A percentile compares a stretch with the other conserved stretches of the same genome.
phyloP scores from a whole-genome alignment of 2,113 vertebrate species.

The Laterallus jamaicensis region DNA sequence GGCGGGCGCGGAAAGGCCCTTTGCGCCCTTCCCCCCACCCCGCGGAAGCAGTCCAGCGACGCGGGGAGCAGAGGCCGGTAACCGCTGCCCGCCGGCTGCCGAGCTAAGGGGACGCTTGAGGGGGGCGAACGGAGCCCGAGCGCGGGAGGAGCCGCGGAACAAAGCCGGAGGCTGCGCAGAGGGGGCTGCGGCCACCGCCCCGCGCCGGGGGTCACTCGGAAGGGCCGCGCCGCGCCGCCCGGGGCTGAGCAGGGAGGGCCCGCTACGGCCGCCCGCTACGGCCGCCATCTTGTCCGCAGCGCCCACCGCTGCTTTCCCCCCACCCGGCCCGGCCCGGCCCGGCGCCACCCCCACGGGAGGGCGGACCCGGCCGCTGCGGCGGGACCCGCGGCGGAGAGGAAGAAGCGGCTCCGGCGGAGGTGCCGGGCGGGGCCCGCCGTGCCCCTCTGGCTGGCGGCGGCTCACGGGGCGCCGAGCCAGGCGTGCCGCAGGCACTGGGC shows the following conservation, averaged over 20 bases:
- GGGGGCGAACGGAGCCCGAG: neutral
- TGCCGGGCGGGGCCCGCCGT: neutral
- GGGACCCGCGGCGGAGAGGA: neutral
- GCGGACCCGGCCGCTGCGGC: neutral
- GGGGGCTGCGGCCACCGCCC: neutral
- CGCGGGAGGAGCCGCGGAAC: neutral
- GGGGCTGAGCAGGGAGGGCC: conserved; percentile 54
- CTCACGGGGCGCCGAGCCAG: conserved; percentile 71
- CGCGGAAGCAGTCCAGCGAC: too few species aligned
- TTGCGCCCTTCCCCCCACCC: neutral
- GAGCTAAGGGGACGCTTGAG: neutral
- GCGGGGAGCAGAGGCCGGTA: neutral
- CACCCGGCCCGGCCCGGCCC: too few species aligned
- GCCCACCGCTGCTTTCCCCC: too few species aligned
- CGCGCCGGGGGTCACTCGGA: neutral
- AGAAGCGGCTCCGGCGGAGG: neutral
- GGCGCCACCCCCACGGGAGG: neutral
- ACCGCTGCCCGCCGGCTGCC: neutral
- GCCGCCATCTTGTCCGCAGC: neutral
- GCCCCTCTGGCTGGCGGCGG: too few species aligned
- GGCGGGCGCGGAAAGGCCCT: too few species aligned
- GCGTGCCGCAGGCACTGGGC: conserved; percentile 81
- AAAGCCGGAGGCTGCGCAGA: neutral
- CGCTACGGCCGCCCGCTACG: neutral
- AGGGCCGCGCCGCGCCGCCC: neutral